phyloP scores from a whole-genome alignment of 2,888 invertebrate genomes.

The Macrosoma leucophasiata region DNA sequence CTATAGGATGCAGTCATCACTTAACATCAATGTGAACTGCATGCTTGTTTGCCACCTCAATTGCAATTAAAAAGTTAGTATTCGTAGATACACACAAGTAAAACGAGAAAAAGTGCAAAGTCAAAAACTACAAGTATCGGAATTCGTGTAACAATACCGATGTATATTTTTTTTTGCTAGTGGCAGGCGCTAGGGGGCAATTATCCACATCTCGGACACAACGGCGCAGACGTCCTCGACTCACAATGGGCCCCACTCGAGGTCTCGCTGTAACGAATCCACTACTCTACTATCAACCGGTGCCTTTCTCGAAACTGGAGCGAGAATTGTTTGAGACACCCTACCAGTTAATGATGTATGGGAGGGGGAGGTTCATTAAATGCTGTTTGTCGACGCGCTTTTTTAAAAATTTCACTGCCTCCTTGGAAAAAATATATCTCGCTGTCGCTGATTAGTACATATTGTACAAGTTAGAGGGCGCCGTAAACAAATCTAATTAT shows the following conservation, averaged over 20 bases:
- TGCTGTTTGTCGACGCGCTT: conserved; percentile 45
- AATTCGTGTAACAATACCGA: conserved; percentile 30
- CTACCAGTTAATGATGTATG: conserved; percentile 67
- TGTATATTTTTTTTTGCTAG: conserved; percentile 35
- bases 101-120: too few species aligned
- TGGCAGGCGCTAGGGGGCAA: conserved; percentile 58
- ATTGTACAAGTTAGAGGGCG: conserved; percentile 24
- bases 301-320: conserved; percentile 62
- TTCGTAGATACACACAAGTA: too few species aligned
- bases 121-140: conserved; percentile 21
- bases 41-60: too few species aligned
- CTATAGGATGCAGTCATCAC: too few species aligned
- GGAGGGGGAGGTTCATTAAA: conserved; percentile 55
- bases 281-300: conserved; percentile 63
- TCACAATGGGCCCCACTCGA: conserved; percentile 70
- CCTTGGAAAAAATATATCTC: conserved; percentile 32
- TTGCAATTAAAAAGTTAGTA: too few species aligned
- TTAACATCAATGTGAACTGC: too few species aligned
- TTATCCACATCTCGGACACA: conserved; percentile 73
- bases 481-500: conserved; percentile 30
- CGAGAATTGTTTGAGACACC: conserved; percentile 67
- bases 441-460: conserved; percentile 34
- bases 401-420: conserved; percentile 36
- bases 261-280: conserved; percentile 70
- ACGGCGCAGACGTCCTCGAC: conserved; percentile 66